A percentile compares a stretch with the other conserved stretches of the same genome.
These are phyloP conservation scores for Nysson spinosus DNA, from an alignment of 2,888 invertebrate genomes.

Conservation along the genomic window DNA sequence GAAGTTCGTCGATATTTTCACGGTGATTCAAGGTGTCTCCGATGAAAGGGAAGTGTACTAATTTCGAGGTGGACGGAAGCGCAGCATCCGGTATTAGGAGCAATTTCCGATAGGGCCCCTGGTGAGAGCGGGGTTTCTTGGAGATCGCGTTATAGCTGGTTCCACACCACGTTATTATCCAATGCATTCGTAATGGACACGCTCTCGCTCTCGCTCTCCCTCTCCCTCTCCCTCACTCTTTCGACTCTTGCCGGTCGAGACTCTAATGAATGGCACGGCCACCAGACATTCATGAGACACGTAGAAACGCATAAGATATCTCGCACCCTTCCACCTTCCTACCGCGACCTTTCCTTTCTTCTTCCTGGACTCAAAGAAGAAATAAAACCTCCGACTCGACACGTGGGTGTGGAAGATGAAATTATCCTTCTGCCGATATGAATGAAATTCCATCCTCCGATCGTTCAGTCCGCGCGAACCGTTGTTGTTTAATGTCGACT, in stretches of 20 bases:
- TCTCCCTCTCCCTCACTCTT: not conserved
- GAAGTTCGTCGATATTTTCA: no score
- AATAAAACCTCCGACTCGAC: not conserved
- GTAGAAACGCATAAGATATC: conserved; percentile 42
- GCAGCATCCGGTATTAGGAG: conserved; percentile 29
- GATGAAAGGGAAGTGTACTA: no score
- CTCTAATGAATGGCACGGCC: conserved; percentile 53
- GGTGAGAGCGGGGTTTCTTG: not conserved
- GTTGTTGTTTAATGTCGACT: no score
- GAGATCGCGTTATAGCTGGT: conserved; percentile 47
- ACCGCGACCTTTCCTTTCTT: not conserved
- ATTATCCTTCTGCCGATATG: no score
- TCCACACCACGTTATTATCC: conserved; percentile 67
- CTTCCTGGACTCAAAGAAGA: not conserved
- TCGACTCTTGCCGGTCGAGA: conserved; percentile 24
- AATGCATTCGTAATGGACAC: conserved; percentile 68
- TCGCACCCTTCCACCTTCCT: conserved; percentile 1
- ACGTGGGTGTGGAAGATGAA: no score
- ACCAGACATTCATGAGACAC: conserved; percentile 52
- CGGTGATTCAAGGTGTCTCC: no score
- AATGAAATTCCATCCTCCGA: no score
- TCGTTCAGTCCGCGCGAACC: no score
- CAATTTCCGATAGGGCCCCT: no score
- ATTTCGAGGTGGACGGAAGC: no score
- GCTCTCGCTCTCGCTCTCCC: conserved; percentile 32